A percentile compares a stretch with the other conserved stretches of the same genome.
phyloP scores from a whole-genome alignment of 2,888 invertebrate genomes.

The Clepsis dumicolana region DNA sequence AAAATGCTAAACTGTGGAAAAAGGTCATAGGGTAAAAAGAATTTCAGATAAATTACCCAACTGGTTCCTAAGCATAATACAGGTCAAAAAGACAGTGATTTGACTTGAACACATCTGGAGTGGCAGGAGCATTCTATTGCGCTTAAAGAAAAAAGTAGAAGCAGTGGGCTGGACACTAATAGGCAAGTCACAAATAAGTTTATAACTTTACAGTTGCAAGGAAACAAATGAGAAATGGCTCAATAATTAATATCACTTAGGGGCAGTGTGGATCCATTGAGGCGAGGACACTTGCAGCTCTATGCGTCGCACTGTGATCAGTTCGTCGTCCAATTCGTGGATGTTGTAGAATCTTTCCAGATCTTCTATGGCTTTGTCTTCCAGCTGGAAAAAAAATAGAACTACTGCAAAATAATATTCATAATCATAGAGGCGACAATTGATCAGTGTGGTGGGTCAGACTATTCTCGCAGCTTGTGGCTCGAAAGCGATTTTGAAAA shows the following conservation, averaged over 20 bases:
- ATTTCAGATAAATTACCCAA: no score
- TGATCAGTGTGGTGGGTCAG: no score
- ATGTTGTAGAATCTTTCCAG: constrained; percentile 91
- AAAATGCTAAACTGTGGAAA: background rate
- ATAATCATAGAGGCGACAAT: no score
- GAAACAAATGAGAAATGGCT: constrained; percentile 57
- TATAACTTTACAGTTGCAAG: background rate
- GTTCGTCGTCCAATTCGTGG: constrained; percentile 89
- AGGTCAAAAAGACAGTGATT: background rate
- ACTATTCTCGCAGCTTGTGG: no score
- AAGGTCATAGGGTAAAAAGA: no score
- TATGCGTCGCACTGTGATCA: constrained; percentile 90
- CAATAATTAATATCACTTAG: constrained; percentile 65
- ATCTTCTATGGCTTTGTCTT: constrained; percentile 95
- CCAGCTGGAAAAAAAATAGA: constrained; percentile 85
- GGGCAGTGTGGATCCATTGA: constrained; percentile 85
- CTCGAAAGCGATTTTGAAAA: no score
- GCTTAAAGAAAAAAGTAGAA: no score
- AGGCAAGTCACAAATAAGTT: no score
- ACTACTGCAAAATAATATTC: background rate
- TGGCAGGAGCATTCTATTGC: no score
- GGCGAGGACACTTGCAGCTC: constrained; percentile 86
- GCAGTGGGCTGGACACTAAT: no score
- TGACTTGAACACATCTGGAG: no score
- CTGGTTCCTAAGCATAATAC: no score